A percentile compares a stretch with the other conserved stretches of the same genome.
Evolutionary conservation across 2,113 vertebrate genomes (phyloP).

Genomic region (Brachypteracias leptosomus): DNA sequence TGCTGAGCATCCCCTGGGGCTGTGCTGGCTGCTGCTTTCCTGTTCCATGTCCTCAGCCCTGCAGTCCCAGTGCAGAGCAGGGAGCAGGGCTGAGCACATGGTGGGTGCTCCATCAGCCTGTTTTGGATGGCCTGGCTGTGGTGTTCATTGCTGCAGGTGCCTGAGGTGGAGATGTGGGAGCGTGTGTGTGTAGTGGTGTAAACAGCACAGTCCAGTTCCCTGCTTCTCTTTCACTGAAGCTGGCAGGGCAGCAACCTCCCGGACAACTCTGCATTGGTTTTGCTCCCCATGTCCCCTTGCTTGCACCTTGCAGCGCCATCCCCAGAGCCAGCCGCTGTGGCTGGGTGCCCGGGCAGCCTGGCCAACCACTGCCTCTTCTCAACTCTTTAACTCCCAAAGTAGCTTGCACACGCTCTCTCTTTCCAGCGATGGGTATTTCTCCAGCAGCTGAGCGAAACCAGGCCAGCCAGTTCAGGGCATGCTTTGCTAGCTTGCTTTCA

Average conservation of each 20-base stretch:
- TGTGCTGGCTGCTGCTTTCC: background rate
- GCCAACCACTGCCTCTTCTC: background rate
- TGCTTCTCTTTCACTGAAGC: background rate
- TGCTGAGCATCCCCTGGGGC: background rate
- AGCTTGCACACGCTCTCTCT: background rate
- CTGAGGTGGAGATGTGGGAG: background rate
- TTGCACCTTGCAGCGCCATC: fast-evolving
- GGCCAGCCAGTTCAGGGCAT: background rate
- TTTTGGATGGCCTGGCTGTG: fast-evolving
- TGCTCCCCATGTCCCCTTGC: background rate
- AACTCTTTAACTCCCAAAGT: background rate
- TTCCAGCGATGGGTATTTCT: background rate
- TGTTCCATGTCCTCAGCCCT: background rate
- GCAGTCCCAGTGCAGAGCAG: fast-evolving
- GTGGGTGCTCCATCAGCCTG: fast-evolving
- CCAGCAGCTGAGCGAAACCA: background rate
- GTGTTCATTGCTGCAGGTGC: background rate
- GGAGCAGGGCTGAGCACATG: background rate
- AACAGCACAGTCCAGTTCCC: fast-evolving
- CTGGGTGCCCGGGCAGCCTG: background rate
- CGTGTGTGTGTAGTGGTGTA: no score
- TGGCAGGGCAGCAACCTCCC: background rate
- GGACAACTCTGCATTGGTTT: fast-evolving
- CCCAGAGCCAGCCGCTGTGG: background rate
- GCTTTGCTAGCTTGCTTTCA: background rate